Conservation (phyloP, 2,888 invertebrate genomes). For the Papilio demoleus region DNA sequence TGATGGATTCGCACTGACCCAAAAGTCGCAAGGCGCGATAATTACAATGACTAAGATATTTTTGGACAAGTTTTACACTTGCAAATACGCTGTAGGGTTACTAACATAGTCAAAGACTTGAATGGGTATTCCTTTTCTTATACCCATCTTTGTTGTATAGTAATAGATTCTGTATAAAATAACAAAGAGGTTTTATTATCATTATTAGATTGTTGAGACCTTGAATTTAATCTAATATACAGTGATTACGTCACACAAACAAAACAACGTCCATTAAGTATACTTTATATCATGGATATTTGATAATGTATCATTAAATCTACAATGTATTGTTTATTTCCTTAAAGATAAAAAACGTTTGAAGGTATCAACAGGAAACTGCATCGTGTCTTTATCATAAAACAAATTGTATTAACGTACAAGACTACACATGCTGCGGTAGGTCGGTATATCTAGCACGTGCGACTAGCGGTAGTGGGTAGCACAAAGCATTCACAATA, state of each 20-base stretch:
- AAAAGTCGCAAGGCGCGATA: conserved; percentile 67
- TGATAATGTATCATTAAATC: conserved; percentile 8
- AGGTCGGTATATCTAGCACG: conserved; percentile 63
- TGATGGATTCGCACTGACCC: conserved; percentile 65
- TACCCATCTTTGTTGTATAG: no score
- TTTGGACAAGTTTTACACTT: conserved; percentile 25
- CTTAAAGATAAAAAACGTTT: conserved; percentile 1
- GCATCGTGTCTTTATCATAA: conserved; percentile 53
- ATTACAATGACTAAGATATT: conserved; percentile 67
- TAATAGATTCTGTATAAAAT: no score
- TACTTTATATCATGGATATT: not conserved
- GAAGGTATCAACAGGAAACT: conserved; percentile 49
- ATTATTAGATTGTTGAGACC: not conserved
- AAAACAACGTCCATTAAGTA: not conserved
- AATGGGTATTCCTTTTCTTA: not conserved
- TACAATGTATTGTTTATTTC: conserved; percentile 20
- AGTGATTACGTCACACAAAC: not conserved
- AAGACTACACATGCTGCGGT: conserved; percentile 58
- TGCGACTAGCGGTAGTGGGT: conserved; percentile 47
- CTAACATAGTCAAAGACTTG: not conserved
- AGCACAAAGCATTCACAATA: conserved; percentile 31
- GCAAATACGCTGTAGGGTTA: not conserved
- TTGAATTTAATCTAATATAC: not conserved
- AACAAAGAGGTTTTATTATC: no score
- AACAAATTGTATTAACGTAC: conserved; percentile 47